Evolutionary conservation across 2,888 invertebrate genomes (phyloP).

Genomic region (Apoderus coryli): DNA sequence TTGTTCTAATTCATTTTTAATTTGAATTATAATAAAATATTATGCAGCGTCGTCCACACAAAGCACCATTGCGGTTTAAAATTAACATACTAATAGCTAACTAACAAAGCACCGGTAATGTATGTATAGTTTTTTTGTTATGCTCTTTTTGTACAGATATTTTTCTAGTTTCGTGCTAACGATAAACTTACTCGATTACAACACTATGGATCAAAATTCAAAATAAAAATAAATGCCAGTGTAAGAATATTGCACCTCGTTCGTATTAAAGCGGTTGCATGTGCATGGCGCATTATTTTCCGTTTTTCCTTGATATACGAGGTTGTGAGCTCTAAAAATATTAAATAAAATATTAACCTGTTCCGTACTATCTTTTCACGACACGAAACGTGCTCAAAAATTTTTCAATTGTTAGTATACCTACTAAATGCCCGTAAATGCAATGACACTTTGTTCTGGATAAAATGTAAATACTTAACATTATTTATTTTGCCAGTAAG

Average conservation of each 20-base stretch:
- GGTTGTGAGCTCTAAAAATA: constrained; percentile 21
- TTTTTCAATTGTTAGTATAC: too few species aligned
- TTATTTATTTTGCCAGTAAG: too few species aligned
- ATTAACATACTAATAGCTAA: constrained; percentile 14
- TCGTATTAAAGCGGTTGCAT: constrained; percentile 26
- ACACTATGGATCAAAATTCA: constrained; percentile 21
- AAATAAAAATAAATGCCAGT: constrained; percentile 24
- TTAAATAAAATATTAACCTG: constrained; percentile 25
- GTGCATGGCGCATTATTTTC: constrained; percentile 24
- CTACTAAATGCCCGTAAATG: too few species aligned
- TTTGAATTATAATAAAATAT: too few species aligned
- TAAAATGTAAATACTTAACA: too few species aligned
- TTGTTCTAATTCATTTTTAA: too few species aligned
- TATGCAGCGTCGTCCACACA: too few species aligned
- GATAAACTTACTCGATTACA: constrained; percentile 23
- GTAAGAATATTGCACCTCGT: constrained; percentile 27
- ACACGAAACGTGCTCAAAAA: constrained; percentile 24
- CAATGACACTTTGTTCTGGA: too few species aligned
- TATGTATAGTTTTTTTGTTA: too few species aligned
- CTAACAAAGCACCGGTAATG: constrained; percentile 13
- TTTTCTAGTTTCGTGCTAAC: constrained; percentile 18
- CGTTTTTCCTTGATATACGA: constrained; percentile 15
- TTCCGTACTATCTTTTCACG: constrained; percentile 22
- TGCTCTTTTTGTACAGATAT: constrained; percentile 13
- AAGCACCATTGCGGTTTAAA: too few species aligned